phyloP scores from a whole-genome alignment of 2,888 invertebrate species.

The Nemoura dubitans region DNA sequence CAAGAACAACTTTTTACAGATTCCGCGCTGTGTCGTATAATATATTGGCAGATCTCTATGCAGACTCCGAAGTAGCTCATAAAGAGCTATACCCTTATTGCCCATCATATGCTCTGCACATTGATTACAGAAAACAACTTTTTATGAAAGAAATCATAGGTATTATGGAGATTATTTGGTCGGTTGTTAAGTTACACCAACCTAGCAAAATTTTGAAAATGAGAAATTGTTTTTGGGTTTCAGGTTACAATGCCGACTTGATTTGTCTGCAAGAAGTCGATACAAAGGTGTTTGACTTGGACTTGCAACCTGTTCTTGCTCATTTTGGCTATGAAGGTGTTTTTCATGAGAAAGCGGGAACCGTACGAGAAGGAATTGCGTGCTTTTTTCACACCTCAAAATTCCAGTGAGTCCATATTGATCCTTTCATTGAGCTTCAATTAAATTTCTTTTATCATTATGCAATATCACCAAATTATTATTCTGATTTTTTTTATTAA shows the following conservation, averaged over 20 bases:
- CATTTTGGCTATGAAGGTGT: conserved; percentile 67
- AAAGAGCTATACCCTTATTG: conserved; percentile 84
- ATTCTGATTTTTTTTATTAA: too few relatives aligned
- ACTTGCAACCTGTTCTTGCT: conserved; percentile 70
- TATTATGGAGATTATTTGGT: conserved; percentile 56
- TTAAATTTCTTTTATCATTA: too few relatives aligned
- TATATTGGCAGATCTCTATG: conserved; percentile 89
- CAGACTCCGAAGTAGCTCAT: conserved; percentile 82
- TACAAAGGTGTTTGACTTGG: conserved; percentile 74
- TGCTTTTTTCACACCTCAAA: conserved; percentile 71
- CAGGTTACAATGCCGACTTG: conserved; percentile 90
- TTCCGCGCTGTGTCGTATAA: conserved; percentile 89
- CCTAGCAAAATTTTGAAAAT: neutral
- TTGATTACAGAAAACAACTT: conserved; percentile 88
- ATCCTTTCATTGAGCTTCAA: too few relatives aligned
- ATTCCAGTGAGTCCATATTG: conserved; percentile 43
- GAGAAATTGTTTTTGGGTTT: neutral
- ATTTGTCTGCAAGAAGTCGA: conserved; percentile 96
- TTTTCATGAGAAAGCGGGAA: conserved; percentile 76
- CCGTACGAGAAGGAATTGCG: conserved; percentile 82
- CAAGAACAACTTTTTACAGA: conserved; percentile 58
- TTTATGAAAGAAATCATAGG: conserved; percentile 84
- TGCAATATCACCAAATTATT: neutral
- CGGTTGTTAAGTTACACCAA: neutral
- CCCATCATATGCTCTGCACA: conserved; percentile 78